Base-by-base conservation (phyloP, 2,888 invertebrate species). In the Diloba caeruleocephala region DNA sequence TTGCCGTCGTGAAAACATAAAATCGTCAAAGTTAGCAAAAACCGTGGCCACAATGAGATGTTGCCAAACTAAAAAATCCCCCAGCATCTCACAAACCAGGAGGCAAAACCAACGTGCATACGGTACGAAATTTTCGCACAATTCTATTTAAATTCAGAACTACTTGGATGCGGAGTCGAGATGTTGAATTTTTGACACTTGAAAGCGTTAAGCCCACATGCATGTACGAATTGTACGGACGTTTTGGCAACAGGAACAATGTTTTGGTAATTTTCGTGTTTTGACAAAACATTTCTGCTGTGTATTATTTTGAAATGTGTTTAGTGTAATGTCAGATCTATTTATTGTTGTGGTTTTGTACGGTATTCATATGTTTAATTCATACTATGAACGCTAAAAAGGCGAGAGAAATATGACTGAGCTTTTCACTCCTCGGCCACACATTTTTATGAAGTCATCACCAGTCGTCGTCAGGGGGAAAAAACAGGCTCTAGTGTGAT, bases 61-160 rank as follows among this genome's bases (percentile, higher is more conserved):
- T 45, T 29, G 23, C 19, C 32, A 45, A 25, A 17, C 10, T 6
- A 28, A 38, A 55, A 46, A 43, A 38, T 38, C 0, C 3, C 3
- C 14, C 15, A 37, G n/a, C 6, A 13, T 45, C 9, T 13, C 14
- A 8, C n/a, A 21, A 8, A 29, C 23, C 9, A n/a, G 12, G 4
- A 49, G 26, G 19, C 14, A 44, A 44, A 50, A 14, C 10, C 32
- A 43, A 43, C 54, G 32, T 37, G 31, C 23, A 44, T 19, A 42
- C 46, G 8, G 33, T 34, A 23, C 25, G 45, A 25, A n/a, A 44
- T 49, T 53, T 53, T 64, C 52, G 39, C 25, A 42, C 3, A 46
- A 59, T 59, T 56, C 59, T 55, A 67, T 73, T 71, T 71, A 61
- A 55, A 64, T 75, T 71, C 54, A 49, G 51, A 58, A 60, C 55